phyloP scores from a whole-genome alignment of 1,140 invertebrate genomes.

The Ceratina calcarata region DNA sequence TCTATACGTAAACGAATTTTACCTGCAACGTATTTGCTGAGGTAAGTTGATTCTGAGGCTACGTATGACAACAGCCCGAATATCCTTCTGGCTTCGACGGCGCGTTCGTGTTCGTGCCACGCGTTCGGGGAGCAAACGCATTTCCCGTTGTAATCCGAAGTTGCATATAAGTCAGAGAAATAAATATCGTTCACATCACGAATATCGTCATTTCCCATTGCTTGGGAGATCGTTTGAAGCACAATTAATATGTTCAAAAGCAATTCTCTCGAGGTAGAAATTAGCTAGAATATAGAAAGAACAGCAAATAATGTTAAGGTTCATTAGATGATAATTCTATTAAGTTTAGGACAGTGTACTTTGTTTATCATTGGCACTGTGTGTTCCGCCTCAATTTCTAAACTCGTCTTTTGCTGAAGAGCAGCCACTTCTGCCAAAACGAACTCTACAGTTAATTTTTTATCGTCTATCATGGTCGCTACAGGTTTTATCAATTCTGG shows the following conservation, averaged over 20 bases:
- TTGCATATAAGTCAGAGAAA: constrained; percentile 73
- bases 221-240: constrained; percentile 71
- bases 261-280: constrained; percentile 73
- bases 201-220: constrained; percentile 77
- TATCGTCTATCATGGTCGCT: constrained; percentile 68
- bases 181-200: constrained; percentile 78
- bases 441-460: constrained; percentile 72
- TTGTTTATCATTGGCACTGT: constrained; percentile 74
- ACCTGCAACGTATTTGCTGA: constrained; percentile 74
- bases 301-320: not conserved
- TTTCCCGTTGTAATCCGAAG: constrained; percentile 65
- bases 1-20: constrained; percentile 58
- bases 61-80: constrained; percentile 70
- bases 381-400: constrained; percentile 71
- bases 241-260: constrained; percentile 70
- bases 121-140: constrained; percentile 68
- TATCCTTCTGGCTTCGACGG: constrained; percentile 73
- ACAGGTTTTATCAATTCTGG: constrained; percentile 76
- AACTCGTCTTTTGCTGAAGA: constrained; percentile 67
- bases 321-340: not conserved
- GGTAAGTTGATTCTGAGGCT: constrained; percentile 67
- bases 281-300: constrained; percentile 62
- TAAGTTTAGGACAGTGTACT: constrained; percentile 55
- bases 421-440: constrained; percentile 68
- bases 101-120: constrained; percentile 76